phyloP scores from a whole-genome alignment of 2,888 invertebrate genomes.

The Carterocephalus palaemon region DNA sequence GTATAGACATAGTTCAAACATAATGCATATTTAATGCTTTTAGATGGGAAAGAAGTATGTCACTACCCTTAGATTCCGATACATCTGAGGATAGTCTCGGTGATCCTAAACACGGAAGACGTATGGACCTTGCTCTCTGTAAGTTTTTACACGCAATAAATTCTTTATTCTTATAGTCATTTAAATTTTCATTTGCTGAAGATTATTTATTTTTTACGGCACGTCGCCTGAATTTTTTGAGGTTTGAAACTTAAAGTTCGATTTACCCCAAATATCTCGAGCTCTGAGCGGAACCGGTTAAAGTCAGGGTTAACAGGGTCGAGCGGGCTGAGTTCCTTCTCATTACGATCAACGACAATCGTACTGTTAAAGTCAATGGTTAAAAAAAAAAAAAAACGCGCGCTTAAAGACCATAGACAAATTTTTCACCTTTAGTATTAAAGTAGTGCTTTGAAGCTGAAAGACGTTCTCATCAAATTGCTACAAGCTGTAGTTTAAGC shows the following conservation, averaged over 20 bases:
- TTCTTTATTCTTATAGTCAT: conserved; percentile 46
- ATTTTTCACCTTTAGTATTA: too few relatives aligned
- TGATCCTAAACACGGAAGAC: conserved; percentile 77
- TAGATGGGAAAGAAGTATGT: conserved; percentile 86
- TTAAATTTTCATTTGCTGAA: conserved; percentile 69
- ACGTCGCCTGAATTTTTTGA: conserved; percentile 62
- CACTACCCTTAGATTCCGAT: conserved; percentile 79
- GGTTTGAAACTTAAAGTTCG: conserved; percentile 40
- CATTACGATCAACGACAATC: conserved; percentile 24
- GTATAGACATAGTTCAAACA: too few relatives aligned
- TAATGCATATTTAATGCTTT: conserved; percentile 32
- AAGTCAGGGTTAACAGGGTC: conserved; percentile 39
- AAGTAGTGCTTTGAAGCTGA: too few relatives aligned
- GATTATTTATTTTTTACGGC: conserved; percentile 59
- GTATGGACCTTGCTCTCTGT: conserved; percentile 93
- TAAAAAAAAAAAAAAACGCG: background rate
- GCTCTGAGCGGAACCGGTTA: conserved; percentile 29
- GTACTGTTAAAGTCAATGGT: conserved; percentile 8
- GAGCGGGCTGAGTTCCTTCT: conserved; percentile 51
- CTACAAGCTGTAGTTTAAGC: too few relatives aligned
- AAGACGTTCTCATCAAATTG: too few relatives aligned
- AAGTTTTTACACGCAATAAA: conserved; percentile 66
- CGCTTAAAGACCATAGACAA: too few relatives aligned
- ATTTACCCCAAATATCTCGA: conserved; percentile 16
- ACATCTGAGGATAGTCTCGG: conserved; percentile 68